phyloP scores from a whole-genome alignment of 2,797 vertebrate genomes.

The Aphelocoma californica region DNA sequence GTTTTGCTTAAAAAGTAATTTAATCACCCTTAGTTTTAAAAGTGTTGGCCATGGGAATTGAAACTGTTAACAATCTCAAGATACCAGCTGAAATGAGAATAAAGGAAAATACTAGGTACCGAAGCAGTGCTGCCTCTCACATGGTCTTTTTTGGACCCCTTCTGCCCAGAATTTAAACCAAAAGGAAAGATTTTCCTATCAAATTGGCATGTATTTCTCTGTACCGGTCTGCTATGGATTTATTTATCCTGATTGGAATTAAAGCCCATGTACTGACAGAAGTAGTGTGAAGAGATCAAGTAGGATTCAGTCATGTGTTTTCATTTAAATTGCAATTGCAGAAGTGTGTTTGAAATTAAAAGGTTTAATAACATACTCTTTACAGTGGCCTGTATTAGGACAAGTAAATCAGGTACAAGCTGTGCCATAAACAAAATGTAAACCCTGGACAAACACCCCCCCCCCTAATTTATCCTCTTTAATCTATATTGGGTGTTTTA shows the following conservation, averaged over 20 bases:
- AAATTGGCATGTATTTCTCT: background rate
- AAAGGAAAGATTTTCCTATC: background rate
- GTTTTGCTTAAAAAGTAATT: background rate
- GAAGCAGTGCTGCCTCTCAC: background rate
- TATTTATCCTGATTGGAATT: constrained; percentile 10
- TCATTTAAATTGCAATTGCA: constrained; percentile 15
- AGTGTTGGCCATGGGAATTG: background rate
- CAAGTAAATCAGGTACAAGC: background rate
- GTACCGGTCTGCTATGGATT: background rate
- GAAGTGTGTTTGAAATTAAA: constrained; percentile 35
- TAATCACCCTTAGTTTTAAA: background rate
- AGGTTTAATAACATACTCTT: constrained; percentile 24
- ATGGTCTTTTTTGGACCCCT: background rate
- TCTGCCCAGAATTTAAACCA: background rate
- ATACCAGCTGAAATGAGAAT: background rate
- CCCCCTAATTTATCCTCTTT: background rate
- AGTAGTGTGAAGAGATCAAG: background rate
- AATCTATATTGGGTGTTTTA: background rate
- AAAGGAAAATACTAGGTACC: background rate
- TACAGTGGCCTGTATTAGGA: background rate
- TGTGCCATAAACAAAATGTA: background rate
- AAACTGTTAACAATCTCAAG: background rate
- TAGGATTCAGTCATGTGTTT: background rate
- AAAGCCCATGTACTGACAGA: background rate
- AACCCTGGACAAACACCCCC: background rate